These are phyloP conservation scores for Solenopsis invicta DNA, from an alignment of 1,140 invertebrate species.

Conservation along the genomic window DNA sequence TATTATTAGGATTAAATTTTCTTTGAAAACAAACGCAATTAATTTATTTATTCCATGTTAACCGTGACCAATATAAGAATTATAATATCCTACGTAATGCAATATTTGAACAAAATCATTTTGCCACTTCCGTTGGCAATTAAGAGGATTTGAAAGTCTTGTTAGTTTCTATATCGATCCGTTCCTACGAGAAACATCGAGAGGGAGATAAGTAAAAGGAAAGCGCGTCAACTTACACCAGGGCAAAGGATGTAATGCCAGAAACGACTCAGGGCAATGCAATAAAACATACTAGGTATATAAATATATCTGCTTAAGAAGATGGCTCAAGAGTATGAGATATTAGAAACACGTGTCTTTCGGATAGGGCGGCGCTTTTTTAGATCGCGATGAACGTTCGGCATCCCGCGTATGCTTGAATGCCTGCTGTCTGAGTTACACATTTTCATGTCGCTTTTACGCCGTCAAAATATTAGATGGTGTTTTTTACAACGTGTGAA, in stretches of 20 bases:
- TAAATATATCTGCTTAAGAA: conserved; percentile 62
- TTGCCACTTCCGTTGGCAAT: not conserved
- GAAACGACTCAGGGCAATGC: conserved; percentile 20
- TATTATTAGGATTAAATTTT: too few relatives aligned
- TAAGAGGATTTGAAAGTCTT: not conserved
- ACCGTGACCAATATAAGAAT: not conserved
- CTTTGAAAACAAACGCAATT: not conserved
- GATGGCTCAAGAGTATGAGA: conserved; percentile 24
- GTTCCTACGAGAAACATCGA: not conserved
- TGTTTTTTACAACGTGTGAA: not conserved
- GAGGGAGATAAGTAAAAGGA: not conserved
- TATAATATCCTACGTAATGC: not conserved
- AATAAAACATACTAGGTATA: conserved; percentile 59
- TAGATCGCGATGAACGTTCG: conserved; percentile 19
- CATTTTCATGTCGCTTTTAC: conserved; percentile 23
- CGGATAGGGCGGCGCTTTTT: conserved; percentile 50
- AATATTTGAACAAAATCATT: conserved; percentile 1
- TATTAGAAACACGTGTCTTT: conserved; percentile 61
- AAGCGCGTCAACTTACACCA: conserved; percentile 18
- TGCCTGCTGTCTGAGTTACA: not conserved
- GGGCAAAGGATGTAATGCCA: conserved; percentile 30
- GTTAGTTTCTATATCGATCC: conserved; percentile 40
- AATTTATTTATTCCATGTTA: conserved; percentile 17
- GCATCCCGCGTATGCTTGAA: not conserved
- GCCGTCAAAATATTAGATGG: conserved; percentile 7